Conservation (phyloP, 2,113 vertebrate genomes). For the Oryzias celebensis region DNA sequence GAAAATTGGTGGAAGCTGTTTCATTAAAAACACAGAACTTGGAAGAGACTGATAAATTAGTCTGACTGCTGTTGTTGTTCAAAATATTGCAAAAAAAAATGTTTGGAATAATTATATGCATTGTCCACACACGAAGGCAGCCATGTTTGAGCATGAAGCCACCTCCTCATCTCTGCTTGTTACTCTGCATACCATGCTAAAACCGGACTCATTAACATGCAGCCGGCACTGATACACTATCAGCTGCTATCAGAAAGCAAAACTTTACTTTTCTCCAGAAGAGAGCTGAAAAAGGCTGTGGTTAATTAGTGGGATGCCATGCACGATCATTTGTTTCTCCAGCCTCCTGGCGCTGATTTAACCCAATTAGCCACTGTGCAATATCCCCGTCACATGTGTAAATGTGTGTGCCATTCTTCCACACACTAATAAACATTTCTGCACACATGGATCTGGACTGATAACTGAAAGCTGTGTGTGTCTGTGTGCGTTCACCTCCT, state of each 20-base stretch:
- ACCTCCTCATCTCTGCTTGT: no score
- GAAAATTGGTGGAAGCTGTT: no score
- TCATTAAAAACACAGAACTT: no score
- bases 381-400: constrained; percentile 29
- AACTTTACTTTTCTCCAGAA: constrained; percentile 21
- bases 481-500: constrained; percentile 1
- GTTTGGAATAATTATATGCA: no score
- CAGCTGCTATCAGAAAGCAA: constrained; percentile 19
- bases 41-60: no score
- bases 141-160: background rate
- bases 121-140: background rate
- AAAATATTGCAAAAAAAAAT: no score
- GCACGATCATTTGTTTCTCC: constrained; percentile 46
- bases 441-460: constrained; percentile 31
- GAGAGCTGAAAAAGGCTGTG: constrained; percentile 24
- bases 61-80: no score
- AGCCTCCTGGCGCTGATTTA: constrained; percentile 50
- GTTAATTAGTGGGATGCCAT: constrained; percentile 34
- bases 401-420: constrained; percentile 9
- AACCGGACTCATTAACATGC: constrained; percentile 25
- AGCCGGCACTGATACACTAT: constrained; percentile 21
- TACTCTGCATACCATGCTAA: background rate
- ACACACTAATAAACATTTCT: constrained; percentile 21
- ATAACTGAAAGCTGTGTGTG: background rate
- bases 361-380: constrained; percentile 65